Base-by-base conservation (phyloP, 1,140 invertebrate species). In the Temnothorax nylanderi region DNA sequence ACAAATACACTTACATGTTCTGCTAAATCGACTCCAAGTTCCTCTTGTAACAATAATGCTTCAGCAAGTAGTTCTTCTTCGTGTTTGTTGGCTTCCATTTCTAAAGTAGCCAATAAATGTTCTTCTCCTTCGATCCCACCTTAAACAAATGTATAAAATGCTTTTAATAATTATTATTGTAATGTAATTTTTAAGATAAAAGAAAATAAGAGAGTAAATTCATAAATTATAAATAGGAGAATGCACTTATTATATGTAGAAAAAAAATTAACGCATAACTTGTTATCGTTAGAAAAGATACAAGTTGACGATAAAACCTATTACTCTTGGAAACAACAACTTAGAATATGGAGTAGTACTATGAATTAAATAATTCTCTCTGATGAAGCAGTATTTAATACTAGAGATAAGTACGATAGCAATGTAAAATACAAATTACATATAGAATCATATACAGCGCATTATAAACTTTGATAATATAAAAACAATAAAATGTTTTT, bases 1-100 rank as follows among this genome's bases (percentile, higher is more conserved):
- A 72, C 13, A 78, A 74, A 62, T 44, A 64, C 44, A 64, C 69
- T 58, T 92, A 95, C 95, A 86, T 94, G 92, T 90, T 94, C 93
- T 34, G 85, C 87, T 71, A 95, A 91, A 89, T 95, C 94, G n/a
- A 95, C 95, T 32, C 94, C 94, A 47, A 95, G 92, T 60, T 94
- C 93, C 71, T 96, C 95, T 88, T 95, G 95, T 13, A 96, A 89
- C n/a, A 96, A 91, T 44, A 96, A 85, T 5, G 95, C 95, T 88
- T 95, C 95, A 5, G 94, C 94, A 16, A 96, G 89, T 51, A 95
- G 87, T 69, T 95, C 94, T 62, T 95, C 95, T 80, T 95, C 95
- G 37, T 94, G 93, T 86, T 95, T 95, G n/a, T 71, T 94, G 7
- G 94, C 93, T 65, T 95, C 94, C 93, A 95, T 94, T 89, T 93